Conservation (phyloP, 1,140 invertebrate genomes). For the Coboldia fuscipes region DNA sequence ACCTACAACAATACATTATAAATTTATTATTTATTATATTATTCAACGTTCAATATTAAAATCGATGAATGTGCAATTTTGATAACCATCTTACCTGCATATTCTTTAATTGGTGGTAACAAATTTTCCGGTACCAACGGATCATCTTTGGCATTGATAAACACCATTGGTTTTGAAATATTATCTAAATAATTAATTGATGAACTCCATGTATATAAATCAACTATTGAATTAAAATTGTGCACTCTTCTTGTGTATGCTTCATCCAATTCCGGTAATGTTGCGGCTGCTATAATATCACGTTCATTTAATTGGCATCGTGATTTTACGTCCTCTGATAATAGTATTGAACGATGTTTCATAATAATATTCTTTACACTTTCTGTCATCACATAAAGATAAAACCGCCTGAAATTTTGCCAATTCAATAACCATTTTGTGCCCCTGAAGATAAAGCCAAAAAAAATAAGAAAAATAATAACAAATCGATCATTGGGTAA, state of each 20-base stretch:
- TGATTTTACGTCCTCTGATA: constrained; percentile 50
- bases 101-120: constrained; percentile 43
- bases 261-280: constrained; percentile 69
- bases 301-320: constrained; percentile 47
- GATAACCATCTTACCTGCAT: constrained; percentile 38
- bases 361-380: constrained; percentile 70
- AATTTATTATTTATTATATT: constrained; percentile 2
- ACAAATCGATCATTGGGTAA: not conserved
- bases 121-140: constrained; percentile 62
- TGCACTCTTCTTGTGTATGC: constrained; percentile 61
- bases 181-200: constrained; percentile 51
- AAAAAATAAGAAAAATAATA: constrained; percentile 1
- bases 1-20: constrained; percentile 24
- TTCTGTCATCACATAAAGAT: constrained; percentile 82
- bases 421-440: constrained; percentile 60
- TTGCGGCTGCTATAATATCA: constrained; percentile 63
- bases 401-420: constrained; percentile 70
- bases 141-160: constrained; percentile 75
- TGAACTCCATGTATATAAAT: constrained; percentile 67
- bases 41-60: no score
- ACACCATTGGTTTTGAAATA: constrained; percentile 64
- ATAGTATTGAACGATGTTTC: constrained; percentile 48
- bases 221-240: constrained; percentile 52
- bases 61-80: not conserved
- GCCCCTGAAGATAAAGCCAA: constrained; percentile 32